Percentiles rank a stretch among this genome's conserved stretches.
These are phyloP conservation scores for Phoxinus dragarum DNA, from an alignment of 2,797 vertebrate species.

Conservation along the genomic window DNA sequence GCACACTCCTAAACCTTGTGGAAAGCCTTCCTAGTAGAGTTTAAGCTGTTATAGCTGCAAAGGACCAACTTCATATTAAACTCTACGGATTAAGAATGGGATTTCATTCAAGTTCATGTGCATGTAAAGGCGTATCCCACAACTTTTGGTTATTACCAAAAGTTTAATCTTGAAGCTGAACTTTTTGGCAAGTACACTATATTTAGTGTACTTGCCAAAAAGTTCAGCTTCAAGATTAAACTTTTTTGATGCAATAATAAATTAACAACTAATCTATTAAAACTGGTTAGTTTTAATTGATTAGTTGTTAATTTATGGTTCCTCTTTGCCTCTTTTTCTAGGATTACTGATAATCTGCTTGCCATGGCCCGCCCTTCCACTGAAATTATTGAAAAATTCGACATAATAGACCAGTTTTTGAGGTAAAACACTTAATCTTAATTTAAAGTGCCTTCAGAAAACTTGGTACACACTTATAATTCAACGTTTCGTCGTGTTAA, in stretches of 20 bases:
- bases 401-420: conserved; percentile 90
- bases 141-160: no score
- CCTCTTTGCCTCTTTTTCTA: conserved; percentile 70
- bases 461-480: conserved; percentile 40
- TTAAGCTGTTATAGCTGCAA: no score
- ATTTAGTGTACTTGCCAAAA: neutral
- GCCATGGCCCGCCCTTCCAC: conserved; percentile 96
- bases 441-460: neutral
- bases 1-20: no score
- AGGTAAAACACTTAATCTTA: conserved; percentile 75
- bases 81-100: no score
- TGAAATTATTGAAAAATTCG: conserved; percentile 89
- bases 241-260: neutral
- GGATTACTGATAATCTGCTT: conserved; percentile 92
- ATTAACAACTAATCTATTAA: no score
- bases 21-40: no score
- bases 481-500: conserved; percentile 63
- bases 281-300: neutral
- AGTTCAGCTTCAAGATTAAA: neutral
- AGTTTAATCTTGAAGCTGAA: no score
- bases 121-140: no score
- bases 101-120: no score
- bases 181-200: no score
- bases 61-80: no score
- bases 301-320: neutral